Conservation (phyloP, 2,113 vertebrate species). For the Parus major region DNA sequence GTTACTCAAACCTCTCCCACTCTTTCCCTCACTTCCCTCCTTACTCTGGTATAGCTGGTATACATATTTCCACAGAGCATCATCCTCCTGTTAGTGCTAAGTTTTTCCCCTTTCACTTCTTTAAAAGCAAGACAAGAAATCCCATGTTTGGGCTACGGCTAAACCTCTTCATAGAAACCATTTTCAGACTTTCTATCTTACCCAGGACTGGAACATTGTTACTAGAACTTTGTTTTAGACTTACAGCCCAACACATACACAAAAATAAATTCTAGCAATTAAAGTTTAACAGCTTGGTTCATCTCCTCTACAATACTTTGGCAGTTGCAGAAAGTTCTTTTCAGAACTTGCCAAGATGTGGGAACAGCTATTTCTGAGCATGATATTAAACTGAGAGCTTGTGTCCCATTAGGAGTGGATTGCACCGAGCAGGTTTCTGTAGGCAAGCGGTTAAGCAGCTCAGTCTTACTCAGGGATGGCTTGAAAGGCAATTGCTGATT, state of each 20-base stretch:
- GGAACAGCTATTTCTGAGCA: neutral
- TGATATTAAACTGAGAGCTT: neutral
- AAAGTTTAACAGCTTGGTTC: neutral
- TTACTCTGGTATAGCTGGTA: neutral
- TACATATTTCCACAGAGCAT: neutral
- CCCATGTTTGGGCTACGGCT: neutral
- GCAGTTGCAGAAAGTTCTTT: neutral
- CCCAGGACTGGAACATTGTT: neutral
- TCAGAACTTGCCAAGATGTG: neutral
- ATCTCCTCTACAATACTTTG: neutral
- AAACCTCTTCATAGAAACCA: neutral
- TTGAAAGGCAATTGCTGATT: constrained; percentile 3
- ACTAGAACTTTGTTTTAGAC: neutral
- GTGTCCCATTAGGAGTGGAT: neutral
- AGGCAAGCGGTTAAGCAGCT: neutral
- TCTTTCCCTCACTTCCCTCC: neutral
- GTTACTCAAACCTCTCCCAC: neutral
- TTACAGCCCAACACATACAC: neutral
- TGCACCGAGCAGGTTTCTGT: neutral
- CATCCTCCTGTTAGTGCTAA: neutral
- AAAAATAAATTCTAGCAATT: neutral
- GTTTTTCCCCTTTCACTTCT: neutral
- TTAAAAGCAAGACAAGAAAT: neutral
- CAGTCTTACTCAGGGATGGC: neutral
- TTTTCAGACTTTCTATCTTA: neutral